phyloP scores from a whole-genome alignment of 2,888 invertebrate species.

The Ischnus inquisitorius region DNA sequence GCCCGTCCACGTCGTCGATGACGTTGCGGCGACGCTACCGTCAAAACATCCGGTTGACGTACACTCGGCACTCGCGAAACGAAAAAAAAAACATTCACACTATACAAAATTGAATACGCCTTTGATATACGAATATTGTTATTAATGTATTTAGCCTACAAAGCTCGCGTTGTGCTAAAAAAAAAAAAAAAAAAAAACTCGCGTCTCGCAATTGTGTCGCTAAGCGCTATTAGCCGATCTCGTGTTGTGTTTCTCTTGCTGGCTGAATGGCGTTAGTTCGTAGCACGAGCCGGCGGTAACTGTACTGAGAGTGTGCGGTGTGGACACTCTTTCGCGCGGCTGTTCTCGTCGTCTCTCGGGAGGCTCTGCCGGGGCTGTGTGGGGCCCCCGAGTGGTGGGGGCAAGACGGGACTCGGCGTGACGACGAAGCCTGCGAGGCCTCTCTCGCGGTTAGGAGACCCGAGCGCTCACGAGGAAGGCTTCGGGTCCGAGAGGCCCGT shows the following conservation, averaged over 20 bases:
- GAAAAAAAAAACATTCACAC: constrained; percentile 45
- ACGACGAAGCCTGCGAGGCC: constrained; percentile 57
- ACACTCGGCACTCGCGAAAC: constrained; percentile 50
- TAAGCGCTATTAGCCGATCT: constrained; percentile 8
- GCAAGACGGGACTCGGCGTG: constrained; percentile 50
- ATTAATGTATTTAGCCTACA: constrained; percentile 54
- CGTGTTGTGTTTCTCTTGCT: constrained; percentile 1
- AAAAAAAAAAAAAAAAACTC: constrained; percentile 24
- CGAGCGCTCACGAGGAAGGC: constrained; percentile 38
- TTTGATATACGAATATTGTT: constrained; percentile 2
- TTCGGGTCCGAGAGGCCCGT: constrained; percentile 20
- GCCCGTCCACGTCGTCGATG: constrained; percentile 18
- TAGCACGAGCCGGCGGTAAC: constrained; percentile 81
- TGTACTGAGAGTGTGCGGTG: constrained; percentile 78
- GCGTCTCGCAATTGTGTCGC: constrained; percentile 13
- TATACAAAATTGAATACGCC: background rate
- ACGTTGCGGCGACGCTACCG: constrained; percentile 3
- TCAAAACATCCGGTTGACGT: constrained; percentile 28
- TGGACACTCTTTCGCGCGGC: constrained; percentile 78
- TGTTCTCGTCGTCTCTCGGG: constrained; percentile 43
- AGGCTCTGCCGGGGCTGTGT: constrained; percentile 20
- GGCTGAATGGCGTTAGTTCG: constrained; percentile 71
- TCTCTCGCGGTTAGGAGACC: constrained; percentile 16
- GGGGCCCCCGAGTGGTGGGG: constrained; percentile 29
- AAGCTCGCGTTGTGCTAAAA: constrained; percentile 70